A percentile compares a stretch with the other conserved stretches of the same genome.
phyloP scores from a whole-genome alignment of 2,113 vertebrate species.

The Notothenia coriiceps region DNA sequence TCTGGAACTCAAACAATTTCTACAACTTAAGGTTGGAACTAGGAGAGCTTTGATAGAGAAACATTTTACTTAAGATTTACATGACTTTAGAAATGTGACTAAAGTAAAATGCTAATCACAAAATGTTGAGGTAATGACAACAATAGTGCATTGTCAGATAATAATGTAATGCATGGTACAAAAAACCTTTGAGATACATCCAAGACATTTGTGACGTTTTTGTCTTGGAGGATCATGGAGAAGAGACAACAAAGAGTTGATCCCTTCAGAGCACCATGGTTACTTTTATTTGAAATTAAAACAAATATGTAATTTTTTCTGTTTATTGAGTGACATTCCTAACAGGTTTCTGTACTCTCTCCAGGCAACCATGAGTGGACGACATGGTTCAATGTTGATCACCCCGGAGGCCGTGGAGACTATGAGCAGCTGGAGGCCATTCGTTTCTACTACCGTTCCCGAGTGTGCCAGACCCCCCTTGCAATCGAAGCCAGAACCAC shows the following conservation, averaged over 20 bases:
- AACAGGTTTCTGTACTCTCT: conserved; percentile 12
- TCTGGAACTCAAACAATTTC: not conserved
- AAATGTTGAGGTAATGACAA: not conserved
- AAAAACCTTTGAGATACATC: not conserved
- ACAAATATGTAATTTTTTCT: not conserved
- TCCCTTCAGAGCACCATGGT: conserved; percentile 64
- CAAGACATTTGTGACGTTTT: not conserved
- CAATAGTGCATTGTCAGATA: not conserved
- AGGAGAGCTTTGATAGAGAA: no score
- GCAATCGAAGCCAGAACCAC: conserved; percentile 90
- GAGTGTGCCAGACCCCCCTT: conserved; percentile 85
- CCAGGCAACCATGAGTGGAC: conserved; percentile 89
- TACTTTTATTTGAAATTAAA: not conserved
- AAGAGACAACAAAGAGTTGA: conserved; percentile 44
- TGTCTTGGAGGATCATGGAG: conserved; percentile 70
- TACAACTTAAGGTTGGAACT: not conserved
- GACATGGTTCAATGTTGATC: conserved; percentile 93
- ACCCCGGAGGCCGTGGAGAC: conserved; percentile 91
- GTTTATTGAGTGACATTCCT: not conserved
- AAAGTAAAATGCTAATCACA: not conserved
- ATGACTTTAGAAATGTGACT: not conserved
- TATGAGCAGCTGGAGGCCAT: conserved; percentile 91
- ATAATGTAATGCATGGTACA: not conserved
- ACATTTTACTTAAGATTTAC: not conserved
- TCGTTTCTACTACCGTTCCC: conserved; percentile 88